phyloP scores from a whole-genome alignment of 2,888 invertebrate species.

The Phymatocera aterrima region DNA sequence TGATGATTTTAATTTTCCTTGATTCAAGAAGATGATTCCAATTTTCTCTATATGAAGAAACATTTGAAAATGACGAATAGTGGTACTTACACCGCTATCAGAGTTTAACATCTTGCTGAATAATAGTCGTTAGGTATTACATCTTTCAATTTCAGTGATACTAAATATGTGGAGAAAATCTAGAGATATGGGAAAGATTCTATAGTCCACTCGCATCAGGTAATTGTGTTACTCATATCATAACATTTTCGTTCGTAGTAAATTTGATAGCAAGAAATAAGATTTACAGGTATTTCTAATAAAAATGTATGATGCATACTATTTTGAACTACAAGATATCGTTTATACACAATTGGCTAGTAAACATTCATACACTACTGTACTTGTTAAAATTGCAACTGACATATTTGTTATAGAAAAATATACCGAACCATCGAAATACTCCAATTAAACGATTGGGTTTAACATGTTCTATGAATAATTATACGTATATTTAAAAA shows the following conservation, averaged over 20 bases:
- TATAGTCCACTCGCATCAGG: background rate
- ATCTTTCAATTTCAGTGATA: background rate
- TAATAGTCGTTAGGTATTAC: background rate
- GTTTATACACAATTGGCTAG: background rate
- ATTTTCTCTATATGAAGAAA: background rate
- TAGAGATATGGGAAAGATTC: background rate
- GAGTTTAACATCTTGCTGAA: background rate
- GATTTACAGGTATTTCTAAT: background rate
- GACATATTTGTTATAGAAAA: background rate
- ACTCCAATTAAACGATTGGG: slow-evolving; percentile 5
- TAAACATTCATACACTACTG: background rate
- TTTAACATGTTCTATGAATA: background rate
- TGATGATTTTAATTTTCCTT: background rate
- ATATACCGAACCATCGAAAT: background rate
- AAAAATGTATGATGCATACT: background rate
- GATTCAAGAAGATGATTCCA: background rate
- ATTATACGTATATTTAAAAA: too few relatives aligned
- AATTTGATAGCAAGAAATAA: too few relatives aligned
- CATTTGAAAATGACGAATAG: background rate
- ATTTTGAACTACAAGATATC: background rate
- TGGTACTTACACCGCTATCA: background rate
- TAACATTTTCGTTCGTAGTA: background rate
- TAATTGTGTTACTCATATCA: background rate
- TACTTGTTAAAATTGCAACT: slow-evolving; percentile 1
- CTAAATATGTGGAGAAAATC: background rate